Conservation (phyloP, 2,888 invertebrate genomes). For the Napeogenes inachia region DNA sequence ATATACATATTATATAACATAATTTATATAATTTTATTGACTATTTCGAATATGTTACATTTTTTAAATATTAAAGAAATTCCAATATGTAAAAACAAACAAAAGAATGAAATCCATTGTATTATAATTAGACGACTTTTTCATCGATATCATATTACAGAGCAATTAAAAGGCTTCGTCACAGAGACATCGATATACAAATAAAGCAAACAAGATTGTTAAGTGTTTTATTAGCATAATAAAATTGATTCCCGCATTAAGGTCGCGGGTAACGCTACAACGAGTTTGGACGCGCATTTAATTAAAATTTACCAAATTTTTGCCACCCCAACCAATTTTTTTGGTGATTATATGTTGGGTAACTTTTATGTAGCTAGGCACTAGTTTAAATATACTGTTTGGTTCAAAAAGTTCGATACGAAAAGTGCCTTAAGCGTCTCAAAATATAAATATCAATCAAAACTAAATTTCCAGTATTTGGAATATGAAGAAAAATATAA, state of each 20-base stretch:
- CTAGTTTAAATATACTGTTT: too few species aligned
- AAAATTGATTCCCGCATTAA: conserved; percentile 20
- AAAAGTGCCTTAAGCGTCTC: neutral
- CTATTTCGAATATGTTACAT: too few species aligned
- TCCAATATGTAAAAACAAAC: too few species aligned
- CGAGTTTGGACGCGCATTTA: conserved; percentile 15
- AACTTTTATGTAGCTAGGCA: too few species aligned
- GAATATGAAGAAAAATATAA: conserved; percentile 3
- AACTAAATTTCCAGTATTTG: neutral
- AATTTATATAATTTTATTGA: too few species aligned
- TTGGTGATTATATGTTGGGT: too few species aligned
- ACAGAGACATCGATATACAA: conserved; percentile 11
- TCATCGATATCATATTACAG: neutral
- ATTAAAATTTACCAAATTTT: conserved; percentile 17
- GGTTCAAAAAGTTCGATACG: too few species aligned
- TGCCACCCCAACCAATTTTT: too few species aligned
- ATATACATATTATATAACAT: too few species aligned
- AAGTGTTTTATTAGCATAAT: conserved; percentile 33
- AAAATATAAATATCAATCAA: neutral
- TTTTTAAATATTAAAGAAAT: too few species aligned
- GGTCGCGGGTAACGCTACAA: conserved; percentile 14
- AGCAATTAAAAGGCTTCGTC: conserved; percentile 3
- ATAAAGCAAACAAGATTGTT: conserved; percentile 15
- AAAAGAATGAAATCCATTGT: too few species aligned
- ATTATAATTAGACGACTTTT: neutral